These are phyloP conservation scores for Reinhardtius hippoglossoides DNA, from an alignment of 2,113 vertebrate species.

Conservation along the genomic window DNA sequence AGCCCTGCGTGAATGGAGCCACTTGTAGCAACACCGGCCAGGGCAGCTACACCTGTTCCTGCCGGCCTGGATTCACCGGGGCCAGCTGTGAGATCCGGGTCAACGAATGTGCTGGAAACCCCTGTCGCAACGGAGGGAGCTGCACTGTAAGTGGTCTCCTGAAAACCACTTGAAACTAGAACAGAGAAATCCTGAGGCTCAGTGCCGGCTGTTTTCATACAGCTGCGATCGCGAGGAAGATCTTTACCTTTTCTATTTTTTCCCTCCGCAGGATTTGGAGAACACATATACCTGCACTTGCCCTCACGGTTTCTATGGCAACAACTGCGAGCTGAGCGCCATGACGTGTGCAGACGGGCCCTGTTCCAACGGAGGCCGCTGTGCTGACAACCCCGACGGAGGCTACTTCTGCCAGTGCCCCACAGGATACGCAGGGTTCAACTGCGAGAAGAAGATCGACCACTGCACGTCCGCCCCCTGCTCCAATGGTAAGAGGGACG, in stretches of 20 bases:
- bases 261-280: slow-evolving; percentile 88
- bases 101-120: slow-evolving; percentile 89
- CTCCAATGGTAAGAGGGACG: slow-evolving; percentile 87
- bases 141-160: slow-evolving; percentile 88
- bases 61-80: slow-evolving; percentile 91
- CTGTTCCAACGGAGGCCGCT: slow-evolving; percentile 94
- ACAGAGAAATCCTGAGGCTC: too few species aligned
- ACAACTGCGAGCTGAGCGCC: slow-evolving; percentile 93
- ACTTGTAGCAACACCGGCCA: slow-evolving; percentile 98
- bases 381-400: slow-evolving; percentile 90
- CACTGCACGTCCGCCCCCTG: slow-evolving; percentile 93
- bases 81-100: slow-evolving; percentile 93
- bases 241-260: slow-evolving; percentile 19
- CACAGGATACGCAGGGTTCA: slow-evolving; percentile 92
- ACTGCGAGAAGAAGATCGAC: slow-evolving; percentile 97
- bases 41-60: slow-evolving; percentile 98
- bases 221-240: not conserved
- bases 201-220: too few species aligned
- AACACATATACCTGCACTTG: slow-evolving; percentile 93
- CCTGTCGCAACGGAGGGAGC: slow-evolving; percentile 95
- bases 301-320: slow-evolving; percentile 95
- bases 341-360: slow-evolving; percentile 97
- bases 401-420: slow-evolving; percentile 95
- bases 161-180: not conserved
- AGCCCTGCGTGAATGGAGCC: slow-evolving; percentile 95